Evolutionary conservation across 2,888 invertebrate genomes (phyloP).

Genomic region (Nomada fucata): DNA sequence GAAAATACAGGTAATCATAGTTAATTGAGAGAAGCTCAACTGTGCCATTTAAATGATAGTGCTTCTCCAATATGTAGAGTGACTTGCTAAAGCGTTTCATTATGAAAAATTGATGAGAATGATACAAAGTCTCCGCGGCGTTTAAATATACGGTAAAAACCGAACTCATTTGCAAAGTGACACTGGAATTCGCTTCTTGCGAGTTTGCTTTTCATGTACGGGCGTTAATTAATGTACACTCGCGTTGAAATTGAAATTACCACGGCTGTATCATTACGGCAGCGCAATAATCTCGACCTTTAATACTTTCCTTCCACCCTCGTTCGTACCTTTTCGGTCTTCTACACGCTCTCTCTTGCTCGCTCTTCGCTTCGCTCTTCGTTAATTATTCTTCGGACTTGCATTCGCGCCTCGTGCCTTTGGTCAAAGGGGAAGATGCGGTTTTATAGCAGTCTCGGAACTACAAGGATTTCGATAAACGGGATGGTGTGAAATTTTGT

Average conservation of each 20-base stretch:
- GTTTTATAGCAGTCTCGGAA: not conserved
- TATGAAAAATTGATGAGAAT: not conserved
- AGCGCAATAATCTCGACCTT: constrained; percentile 20
- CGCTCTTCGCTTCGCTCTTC: not conserved
- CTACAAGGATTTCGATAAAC: constrained; percentile 1
- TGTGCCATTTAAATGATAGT: not conserved
- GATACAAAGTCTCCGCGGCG: not conserved
- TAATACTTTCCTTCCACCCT: constrained; percentile 18
- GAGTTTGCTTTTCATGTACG: not conserved
- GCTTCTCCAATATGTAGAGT: not conserved
- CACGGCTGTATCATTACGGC: constrained; percentile 19
- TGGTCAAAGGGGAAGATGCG: not conserved
- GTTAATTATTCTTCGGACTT: constrained; percentile 39
- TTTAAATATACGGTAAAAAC: not conserved
- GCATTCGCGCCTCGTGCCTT: not conserved
- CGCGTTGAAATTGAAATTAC: constrained; percentile 8
- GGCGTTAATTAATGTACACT: constrained; percentile 16
- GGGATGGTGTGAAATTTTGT: not conserved
- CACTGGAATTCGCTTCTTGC: constrained; percentile 8
- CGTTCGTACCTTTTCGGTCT: constrained; percentile 14
- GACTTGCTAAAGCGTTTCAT: not conserved
- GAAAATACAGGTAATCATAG: not conserved
- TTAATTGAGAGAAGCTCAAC: not conserved
- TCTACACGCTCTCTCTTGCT: constrained; percentile 18
- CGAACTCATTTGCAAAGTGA: not conserved